These are phyloP conservation scores for Chloroclystis v-ata DNA, from an alignment of 2,888 invertebrate genomes.

Conservation along the genomic window DNA sequence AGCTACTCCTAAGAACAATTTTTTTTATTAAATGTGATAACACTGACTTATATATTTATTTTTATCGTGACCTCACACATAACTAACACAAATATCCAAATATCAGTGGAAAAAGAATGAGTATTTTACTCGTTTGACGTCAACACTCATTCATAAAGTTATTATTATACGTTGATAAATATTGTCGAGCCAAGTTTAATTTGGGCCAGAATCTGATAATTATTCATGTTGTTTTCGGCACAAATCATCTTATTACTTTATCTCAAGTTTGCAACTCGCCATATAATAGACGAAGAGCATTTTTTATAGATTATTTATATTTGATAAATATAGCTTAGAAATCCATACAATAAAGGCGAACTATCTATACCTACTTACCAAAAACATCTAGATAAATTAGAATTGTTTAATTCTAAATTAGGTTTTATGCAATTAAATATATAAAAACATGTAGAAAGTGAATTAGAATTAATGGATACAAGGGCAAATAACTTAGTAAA, in stretches of 20 bases:
- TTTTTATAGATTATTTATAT: too few relatives aligned
- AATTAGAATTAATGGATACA: too few relatives aligned
- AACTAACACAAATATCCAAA: slow-evolving; percentile 16
- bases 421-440: too few relatives aligned
- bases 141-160: slow-evolving; percentile 66
- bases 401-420: too few relatives aligned
- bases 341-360: too few relatives aligned
- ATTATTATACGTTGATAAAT: slow-evolving; percentile 31
- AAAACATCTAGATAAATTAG: too few relatives aligned
- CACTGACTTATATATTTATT: slow-evolving; percentile 20
- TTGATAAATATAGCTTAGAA: too few relatives aligned
- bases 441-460: too few relatives aligned
- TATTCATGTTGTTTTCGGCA: slow-evolving; percentile 33
- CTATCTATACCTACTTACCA: too few relatives aligned
- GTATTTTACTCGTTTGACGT: slow-evolving; percentile 50
- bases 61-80: slow-evolving; percentile 18
- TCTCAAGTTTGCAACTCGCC: too few relatives aligned
- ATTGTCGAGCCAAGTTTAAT: slow-evolving; percentile 47
- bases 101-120: slow-evolving; percentile 23
- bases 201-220: slow-evolving; percentile 31
- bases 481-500: too few relatives aligned
- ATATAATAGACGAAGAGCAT: too few relatives aligned
- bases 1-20: slow-evolving; percentile 17
- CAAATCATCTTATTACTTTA: slow-evolving; percentile 37
- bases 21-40: slow-evolving; percentile 26